Evolutionary conservation across 1,140 invertebrate species (phyloP).

Genomic region (Subanguina moxae): DNA sequence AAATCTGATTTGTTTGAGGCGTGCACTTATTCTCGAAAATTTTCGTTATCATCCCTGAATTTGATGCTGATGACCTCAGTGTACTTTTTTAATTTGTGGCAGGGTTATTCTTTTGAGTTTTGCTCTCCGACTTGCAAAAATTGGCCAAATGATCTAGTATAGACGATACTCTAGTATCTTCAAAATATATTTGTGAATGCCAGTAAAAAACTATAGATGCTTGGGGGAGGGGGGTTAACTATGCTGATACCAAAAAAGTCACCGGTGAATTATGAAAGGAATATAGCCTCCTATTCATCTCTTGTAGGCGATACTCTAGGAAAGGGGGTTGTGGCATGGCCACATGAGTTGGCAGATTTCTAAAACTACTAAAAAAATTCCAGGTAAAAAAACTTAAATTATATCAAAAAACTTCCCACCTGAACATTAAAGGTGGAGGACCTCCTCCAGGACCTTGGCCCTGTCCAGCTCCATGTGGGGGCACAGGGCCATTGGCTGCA

Average conservation of each 20-base stretch:
- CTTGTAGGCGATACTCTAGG: slow-evolving; percentile 30
- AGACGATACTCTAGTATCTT: too few relatives aligned
- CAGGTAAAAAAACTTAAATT: not conserved
- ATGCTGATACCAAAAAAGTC: not conserved
- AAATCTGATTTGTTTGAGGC: too few relatives aligned
- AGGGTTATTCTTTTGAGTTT: too few relatives aligned
- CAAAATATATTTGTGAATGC: too few relatives aligned
- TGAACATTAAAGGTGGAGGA: not conserved
- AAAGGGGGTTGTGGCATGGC: slow-evolving; percentile 31
- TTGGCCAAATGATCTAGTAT: too few relatives aligned
- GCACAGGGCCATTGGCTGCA: not conserved
- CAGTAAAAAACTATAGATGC: too few relatives aligned
- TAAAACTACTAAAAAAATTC: not conserved
- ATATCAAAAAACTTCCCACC: not conserved
- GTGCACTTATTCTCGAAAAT: too few relatives aligned
- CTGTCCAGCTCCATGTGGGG: not conserved
- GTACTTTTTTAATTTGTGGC: too few relatives aligned
- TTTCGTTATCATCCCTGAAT: too few relatives aligned
- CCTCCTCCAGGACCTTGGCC: not conserved
- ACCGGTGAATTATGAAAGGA: slow-evolving; percentile 11
- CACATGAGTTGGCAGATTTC: not conserved
- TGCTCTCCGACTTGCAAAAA: too few relatives aligned
- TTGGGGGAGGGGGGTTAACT: too few relatives aligned
- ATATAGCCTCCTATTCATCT: slow-evolving; percentile 37
- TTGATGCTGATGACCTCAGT: too few relatives aligned